Evolutionary conservation across 2,113 vertebrate species (phyloP).

Genomic region (Pavo muticus): DNA sequence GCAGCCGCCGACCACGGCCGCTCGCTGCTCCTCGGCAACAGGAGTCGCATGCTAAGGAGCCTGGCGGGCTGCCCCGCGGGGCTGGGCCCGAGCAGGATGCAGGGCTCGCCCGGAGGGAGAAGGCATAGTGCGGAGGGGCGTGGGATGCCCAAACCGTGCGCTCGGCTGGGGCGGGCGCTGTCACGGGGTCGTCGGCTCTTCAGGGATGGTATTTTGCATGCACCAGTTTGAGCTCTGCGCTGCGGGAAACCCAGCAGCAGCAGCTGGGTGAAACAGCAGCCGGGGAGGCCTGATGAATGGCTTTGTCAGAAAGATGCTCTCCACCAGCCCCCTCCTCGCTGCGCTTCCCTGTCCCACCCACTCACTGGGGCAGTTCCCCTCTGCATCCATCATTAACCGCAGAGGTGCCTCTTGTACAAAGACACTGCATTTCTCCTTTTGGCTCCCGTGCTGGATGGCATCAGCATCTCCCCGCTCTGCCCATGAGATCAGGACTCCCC

Average conservation of each 20-base stretch:
- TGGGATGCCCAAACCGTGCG: neutral
- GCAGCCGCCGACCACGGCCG: fast-evolving
- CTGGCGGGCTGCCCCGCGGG: neutral
- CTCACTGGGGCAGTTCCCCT: fast-evolving
- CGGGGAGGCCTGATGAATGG: fast-evolving
- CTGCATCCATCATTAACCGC: fast-evolving
- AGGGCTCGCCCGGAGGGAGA: neutral
- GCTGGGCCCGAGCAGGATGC: neutral
- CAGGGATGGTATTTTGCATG: neutral
- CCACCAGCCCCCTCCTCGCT: neutral
- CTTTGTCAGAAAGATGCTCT: neutral
- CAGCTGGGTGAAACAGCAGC: neutral
- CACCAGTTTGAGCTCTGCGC: neutral
- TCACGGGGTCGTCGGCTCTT: neutral
- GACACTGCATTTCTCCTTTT: neutral
- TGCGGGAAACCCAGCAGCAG: neutral
- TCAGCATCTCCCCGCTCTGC: neutral
- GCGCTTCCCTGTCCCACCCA: neutral
- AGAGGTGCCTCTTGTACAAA: neutral
- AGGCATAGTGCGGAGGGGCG: neutral
- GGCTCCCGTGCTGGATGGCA: neutral
- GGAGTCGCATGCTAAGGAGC: conserved; percentile 32
- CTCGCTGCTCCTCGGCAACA: neutral
- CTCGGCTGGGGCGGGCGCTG: fast-evolving
- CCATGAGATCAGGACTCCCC: neutral